Evolutionary conservation across 2,113 vertebrate genomes (phyloP), one percentile per base, ranked within the genome.

Genomic region (Hassar affinis): DNA sequence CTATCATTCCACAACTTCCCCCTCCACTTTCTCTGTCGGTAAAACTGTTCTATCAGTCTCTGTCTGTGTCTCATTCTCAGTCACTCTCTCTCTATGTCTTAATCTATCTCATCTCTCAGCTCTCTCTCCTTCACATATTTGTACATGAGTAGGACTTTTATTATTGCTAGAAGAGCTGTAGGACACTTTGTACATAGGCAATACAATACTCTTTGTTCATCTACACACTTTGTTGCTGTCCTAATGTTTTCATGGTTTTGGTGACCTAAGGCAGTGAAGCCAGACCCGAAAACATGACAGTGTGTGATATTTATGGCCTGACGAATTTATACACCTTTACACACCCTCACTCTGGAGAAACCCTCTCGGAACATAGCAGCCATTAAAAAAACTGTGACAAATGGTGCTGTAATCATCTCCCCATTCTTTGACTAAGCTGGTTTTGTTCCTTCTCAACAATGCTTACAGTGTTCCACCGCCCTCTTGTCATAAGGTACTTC

Each of bases 1-100:
- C 75, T 89, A 56, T 61, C 68, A 86, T 85, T 88, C 38, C 81
- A 72, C 62, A 45, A 56, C 72, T 45, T 89, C 84, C 88, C 81
- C 85, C 84, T 86, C 57, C 76, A 87, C 85, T 88, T 76, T 35
- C 51, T 77, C 30, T 76, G 7, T 5, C 3, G 10, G 15, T 52
- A 51, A 77, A 2, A 15, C 80, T 10, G n/a, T n/a, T n/a, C n/a
- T 64, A 82, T 88, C 84, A 66, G 83, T 85, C 72, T 88, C 84
- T 74, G 49, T 25, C 22, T 45, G 22, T 12, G 20, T 61, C 79
- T 89, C 79, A 72, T 8, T 72, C 69, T 47, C 38, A 4, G 18
- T 69, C 7, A 35, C 30, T 25, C 1, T 57, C 56, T 57, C 56
- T 57, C 22, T 1, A 22, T 35, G 1, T 66, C 18, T 18, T 17